Conservation (phyloP, 1,140 invertebrate genomes). For the Nasonia vitripennis region DNA sequence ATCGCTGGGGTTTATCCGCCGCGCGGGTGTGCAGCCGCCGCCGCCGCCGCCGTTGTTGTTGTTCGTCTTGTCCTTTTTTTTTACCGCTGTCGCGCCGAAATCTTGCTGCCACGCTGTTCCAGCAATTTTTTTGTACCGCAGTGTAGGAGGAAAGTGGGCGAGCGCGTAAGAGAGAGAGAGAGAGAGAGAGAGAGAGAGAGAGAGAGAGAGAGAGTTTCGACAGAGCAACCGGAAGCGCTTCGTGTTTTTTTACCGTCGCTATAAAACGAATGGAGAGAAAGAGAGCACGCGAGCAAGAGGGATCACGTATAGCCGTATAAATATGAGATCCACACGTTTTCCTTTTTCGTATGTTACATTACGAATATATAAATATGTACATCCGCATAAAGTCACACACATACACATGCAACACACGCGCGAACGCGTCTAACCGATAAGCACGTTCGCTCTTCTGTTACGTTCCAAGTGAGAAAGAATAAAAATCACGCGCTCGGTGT, state of each 20-base stretch:
- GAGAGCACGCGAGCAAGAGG: no score
- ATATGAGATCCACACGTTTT: no score
- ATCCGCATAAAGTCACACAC: not conserved
- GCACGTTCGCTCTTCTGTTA: not conserved
- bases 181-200: not conserved
- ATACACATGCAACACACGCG: not conserved
- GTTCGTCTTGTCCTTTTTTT: not conserved
- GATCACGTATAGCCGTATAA: not conserved
- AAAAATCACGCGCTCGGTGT: not conserved
- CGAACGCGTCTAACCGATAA: not conserved
- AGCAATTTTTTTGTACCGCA: constrained; percentile 28
- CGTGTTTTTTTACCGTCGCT: constrained; percentile 26
- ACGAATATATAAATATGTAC: not conserved
- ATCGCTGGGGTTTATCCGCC: not conserved
- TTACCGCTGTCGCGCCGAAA: not conserved
- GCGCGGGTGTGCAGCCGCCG: not conserved
- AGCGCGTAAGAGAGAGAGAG: not conserved
- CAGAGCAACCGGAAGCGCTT: not conserved
- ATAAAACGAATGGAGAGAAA: not conserved
- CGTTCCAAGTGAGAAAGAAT: not conserved
- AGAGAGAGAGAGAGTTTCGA: not conserved
- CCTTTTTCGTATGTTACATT: no score
- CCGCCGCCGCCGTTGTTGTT: not conserved
- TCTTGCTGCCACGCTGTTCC: not conserved
- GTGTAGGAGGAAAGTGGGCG: not conserved